Evolutionary conservation across 92 coral and sea anemone species (phyloP).

Genomic region (Epizoanthus scotinus): DNA sequence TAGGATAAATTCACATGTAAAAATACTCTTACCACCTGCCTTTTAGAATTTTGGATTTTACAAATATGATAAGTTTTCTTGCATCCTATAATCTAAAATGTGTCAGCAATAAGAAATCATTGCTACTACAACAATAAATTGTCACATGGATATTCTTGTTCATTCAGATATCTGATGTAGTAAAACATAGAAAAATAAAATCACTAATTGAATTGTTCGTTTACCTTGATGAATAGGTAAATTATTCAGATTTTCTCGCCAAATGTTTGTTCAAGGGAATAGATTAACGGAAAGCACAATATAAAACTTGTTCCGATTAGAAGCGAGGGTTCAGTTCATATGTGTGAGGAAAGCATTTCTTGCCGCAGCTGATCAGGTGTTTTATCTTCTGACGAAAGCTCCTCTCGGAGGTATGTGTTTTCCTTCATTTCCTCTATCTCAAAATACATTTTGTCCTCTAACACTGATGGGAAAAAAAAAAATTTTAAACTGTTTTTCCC

Average conservation of each 20-base stretch:
- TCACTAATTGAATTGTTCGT: slow-evolving; percentile 37
- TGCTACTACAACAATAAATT: background rate
- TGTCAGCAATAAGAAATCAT: background rate
- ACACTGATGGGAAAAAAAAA: too few relatives aligned
- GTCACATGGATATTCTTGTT: background rate
- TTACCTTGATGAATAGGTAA: slow-evolving; percentile 18
- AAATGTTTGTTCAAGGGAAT: slow-evolving; percentile 13
- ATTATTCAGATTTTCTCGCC: slow-evolving; percentile 19
- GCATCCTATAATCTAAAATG: background rate
- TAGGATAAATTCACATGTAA: background rate
- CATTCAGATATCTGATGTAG: background rate
- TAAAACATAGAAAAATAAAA: background rate
- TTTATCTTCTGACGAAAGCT: too few relatives aligned
- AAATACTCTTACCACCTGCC: background rate
- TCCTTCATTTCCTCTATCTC: too few relatives aligned
- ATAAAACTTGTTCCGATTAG: background rate
- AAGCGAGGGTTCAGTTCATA: background rate
- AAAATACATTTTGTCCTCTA: too few relatives aligned
- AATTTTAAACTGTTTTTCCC: too few relatives aligned
- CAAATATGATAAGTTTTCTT: background rate
- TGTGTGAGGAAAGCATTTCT: background rate
- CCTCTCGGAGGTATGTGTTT: too few relatives aligned
- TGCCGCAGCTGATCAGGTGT: background rate
- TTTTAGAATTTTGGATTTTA: background rate
- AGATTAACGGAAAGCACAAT: background rate